phyloP scores from a whole-genome alignment of 2,797 vertebrate genomes.

The Takifugu ocellatus region DNA sequence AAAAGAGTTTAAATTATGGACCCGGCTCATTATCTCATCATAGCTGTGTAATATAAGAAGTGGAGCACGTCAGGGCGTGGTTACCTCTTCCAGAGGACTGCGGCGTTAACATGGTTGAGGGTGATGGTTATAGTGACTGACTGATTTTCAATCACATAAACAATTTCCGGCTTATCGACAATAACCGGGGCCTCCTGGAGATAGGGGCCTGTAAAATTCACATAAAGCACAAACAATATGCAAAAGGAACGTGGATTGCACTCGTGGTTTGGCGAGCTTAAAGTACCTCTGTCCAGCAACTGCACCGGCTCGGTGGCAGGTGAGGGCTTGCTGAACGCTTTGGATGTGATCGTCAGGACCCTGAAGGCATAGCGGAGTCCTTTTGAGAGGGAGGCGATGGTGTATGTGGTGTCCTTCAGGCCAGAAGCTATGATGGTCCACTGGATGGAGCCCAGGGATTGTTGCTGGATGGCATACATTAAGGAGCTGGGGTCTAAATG shows the following conservation, averaged over 20 bases:
- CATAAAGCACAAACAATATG: background rate
- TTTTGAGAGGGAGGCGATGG: conserved; percentile 83
- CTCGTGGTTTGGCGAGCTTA: background rate
- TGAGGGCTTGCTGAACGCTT: conserved; percentile 93
- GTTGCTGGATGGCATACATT: conserved; percentile 93
- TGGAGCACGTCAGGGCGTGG: background rate
- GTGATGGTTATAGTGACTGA: conserved; percentile 83
- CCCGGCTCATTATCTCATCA: too few relatives aligned
- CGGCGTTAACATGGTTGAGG: conserved; percentile 90
- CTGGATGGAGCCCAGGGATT: conserved; percentile 89
- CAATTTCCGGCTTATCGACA: conserved; percentile 87
- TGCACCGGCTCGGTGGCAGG: conserved; percentile 81
- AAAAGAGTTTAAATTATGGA: background rate
- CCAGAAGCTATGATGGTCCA: conserved; percentile 88
- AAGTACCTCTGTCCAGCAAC: conserved; percentile 85
- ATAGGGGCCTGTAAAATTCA: conserved; percentile 79
- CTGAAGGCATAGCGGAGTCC: conserved; percentile 88
- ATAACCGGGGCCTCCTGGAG: conserved; percentile 86
- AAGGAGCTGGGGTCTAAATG: conserved; percentile 82
- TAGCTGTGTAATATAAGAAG: background rate
- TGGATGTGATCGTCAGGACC: conserved; percentile 87
- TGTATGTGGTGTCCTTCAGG: conserved; percentile 82
- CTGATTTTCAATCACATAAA: conserved; percentile 92
- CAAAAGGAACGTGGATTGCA: background rate
- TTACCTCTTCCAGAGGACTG: conserved; percentile 89